phyloP scores from a whole-genome alignment of 2,797 vertebrate species.

The Leucoraja ocellata region DNA sequence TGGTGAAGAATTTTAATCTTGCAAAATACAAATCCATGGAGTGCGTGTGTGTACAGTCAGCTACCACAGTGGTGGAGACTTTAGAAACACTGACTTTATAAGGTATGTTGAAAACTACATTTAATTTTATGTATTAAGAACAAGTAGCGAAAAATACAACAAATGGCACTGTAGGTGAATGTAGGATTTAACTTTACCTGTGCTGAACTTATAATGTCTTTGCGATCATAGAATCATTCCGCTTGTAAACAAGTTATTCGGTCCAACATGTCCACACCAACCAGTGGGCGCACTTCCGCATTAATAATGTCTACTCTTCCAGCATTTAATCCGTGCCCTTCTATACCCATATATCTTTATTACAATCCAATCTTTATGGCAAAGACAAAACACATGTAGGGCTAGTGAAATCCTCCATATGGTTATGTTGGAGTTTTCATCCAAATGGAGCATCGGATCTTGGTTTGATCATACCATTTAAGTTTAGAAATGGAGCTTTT shows the following conservation, averaged over 20 bases:
- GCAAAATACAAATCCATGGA: not conserved
- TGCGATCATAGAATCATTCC: no score
- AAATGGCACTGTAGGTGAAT: not conserved
- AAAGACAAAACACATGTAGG: not conserved
- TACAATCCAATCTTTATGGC: not conserved
- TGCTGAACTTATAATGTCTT: no score
- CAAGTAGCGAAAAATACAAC: not conserved
- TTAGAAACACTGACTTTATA: not conserved
- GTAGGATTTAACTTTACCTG: no score
- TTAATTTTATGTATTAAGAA: not conserved
- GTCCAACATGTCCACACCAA: no score
- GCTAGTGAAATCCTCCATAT: not conserved
- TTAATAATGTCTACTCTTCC: no score
- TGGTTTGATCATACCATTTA: no score
- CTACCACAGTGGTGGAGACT: not conserved
- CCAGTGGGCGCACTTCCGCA: no score
- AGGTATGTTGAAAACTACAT: not conserved
- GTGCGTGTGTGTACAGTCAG: slow-evolving; percentile 7
- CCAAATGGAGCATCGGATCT: no score
- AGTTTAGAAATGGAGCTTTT: no score
- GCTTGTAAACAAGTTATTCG: no score
- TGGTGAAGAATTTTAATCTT: not conserved
- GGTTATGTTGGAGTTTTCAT: no score
- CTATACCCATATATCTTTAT: not conserved
- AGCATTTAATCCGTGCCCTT: no score